Percentiles rank a stretch among this genome's conserved stretches.
Conservation (phyloP, 1,140 invertebrate genomes). For the Whitmania pigra region DNA sequence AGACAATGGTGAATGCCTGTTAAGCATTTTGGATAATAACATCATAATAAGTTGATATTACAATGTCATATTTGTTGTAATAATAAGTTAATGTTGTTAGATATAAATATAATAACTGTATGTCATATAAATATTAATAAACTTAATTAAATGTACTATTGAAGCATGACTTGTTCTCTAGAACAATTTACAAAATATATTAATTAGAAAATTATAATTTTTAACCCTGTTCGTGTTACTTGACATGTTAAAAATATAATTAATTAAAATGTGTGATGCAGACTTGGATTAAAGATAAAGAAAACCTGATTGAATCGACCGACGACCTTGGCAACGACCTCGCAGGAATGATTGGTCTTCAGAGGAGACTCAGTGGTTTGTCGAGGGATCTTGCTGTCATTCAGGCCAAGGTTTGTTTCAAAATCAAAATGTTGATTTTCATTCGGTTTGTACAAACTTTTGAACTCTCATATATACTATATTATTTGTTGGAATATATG, state of each 20-base stretch:
- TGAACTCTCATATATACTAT: not conserved
- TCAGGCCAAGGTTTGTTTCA: constrained; percentile 62
- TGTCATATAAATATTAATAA: too few species aligned
- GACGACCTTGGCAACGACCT: constrained; percentile 71
- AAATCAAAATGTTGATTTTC: not conserved
- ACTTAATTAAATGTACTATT: too few species aligned
- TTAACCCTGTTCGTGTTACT: too few species aligned
- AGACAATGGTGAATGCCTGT: constrained; percentile 57
- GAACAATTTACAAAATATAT: too few species aligned
- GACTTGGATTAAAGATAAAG: constrained; percentile 98
- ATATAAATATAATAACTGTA: too few species aligned
- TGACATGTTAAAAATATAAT: too few species aligned
- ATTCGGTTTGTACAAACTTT: not conserved
- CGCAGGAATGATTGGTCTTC: constrained; percentile 60
- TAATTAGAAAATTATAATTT: too few species aligned
- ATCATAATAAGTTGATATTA: constrained; percentile 20
- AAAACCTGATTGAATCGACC: constrained; percentile 85
- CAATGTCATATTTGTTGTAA: too few species aligned
- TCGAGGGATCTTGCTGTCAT: constrained; percentile 95
- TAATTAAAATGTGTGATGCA: constrained; percentile 19
- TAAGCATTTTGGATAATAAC: not conserved
- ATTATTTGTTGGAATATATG: not conserved
- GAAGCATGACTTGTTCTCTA: too few species aligned
- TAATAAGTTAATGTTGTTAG: too few species aligned
- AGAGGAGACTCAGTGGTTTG: constrained; percentile 84